phyloP scores from a whole-genome alignment of 2,113 vertebrate genomes.

The Delphinapterus leucas region DNA sequence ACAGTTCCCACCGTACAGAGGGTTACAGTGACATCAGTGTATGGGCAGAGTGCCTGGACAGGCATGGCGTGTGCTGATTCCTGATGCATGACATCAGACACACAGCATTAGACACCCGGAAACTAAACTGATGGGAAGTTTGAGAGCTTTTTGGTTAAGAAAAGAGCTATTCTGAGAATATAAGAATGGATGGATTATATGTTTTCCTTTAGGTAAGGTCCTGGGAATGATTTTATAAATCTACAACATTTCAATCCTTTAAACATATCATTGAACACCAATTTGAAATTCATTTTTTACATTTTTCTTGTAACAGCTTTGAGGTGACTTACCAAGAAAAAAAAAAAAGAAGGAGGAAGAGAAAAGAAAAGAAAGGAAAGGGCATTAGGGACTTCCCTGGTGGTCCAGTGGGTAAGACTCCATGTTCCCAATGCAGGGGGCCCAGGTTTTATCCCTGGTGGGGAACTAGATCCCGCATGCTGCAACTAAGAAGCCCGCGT shows the following conservation, averaged over 20 bases:
- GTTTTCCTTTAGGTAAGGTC: neutral
- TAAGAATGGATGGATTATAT: neutral
- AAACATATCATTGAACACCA: neutral
- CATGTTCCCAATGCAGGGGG: too few relatives aligned
- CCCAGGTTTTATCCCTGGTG: too few relatives aligned
- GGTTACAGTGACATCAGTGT: neutral
- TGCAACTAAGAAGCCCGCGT: too few relatives aligned
- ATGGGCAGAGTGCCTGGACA: neutral
- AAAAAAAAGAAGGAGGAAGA: neutral
- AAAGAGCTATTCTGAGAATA: neutral
- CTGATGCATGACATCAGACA: neutral
- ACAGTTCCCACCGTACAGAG: neutral
- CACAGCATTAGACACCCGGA: neutral
- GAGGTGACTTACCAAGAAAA: neutral
- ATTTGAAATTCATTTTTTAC: neutral
- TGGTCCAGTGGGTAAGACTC: too few relatives aligned
- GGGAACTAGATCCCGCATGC: too few relatives aligned
- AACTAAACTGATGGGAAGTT: neutral
- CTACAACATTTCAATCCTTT: neutral
- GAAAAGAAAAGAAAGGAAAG: too few relatives aligned
- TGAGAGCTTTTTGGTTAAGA: neutral
- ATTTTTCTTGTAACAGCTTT: neutral
- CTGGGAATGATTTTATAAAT: conserved; percentile 3
- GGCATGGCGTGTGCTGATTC: neutral
- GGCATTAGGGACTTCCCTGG: too few relatives aligned